Conservation (phyloP, 2,113 vertebrate genomes). For the Sphyrna mokarran region DNA sequence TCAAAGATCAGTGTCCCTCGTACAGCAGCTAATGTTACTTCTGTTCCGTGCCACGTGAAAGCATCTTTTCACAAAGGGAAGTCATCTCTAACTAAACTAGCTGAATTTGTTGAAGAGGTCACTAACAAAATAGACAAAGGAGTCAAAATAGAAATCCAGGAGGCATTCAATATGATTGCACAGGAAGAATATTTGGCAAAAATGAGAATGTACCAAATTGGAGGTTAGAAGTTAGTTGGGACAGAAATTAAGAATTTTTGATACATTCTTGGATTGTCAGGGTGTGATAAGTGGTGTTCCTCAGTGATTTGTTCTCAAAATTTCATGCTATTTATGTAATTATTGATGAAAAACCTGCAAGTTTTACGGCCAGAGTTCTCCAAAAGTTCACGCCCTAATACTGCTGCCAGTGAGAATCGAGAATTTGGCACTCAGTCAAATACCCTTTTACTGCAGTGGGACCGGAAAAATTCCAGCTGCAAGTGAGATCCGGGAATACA, state of each 20-base stretch:
- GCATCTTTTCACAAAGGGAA: neutral
- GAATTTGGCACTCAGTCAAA: no score
- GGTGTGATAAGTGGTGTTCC: neutral
- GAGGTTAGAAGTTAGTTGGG: neutral
- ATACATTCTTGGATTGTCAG: neutral
- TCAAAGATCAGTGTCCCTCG: neutral
- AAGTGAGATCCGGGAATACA: no score
- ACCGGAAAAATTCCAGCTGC: no score
- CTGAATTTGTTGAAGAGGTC: neutral
- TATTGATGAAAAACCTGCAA: neutral
- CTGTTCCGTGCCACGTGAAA: neutral
- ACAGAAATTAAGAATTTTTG: neutral
- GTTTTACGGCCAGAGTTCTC: no score
- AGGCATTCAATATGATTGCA: neutral
- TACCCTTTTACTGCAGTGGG: no score
- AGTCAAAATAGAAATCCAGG: neutral
- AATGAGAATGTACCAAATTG: neutral
- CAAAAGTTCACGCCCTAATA: no score
- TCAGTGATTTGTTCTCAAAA: neutral
- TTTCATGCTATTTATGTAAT: neutral
- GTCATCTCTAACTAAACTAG: neutral
- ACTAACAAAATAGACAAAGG: neutral
- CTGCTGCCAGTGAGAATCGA: no score
- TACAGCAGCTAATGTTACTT: neutral
- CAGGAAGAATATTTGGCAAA: neutral